Conservation (phyloP, 2,113 vertebrate species). For the Leucoraja erinaceus region DNA sequence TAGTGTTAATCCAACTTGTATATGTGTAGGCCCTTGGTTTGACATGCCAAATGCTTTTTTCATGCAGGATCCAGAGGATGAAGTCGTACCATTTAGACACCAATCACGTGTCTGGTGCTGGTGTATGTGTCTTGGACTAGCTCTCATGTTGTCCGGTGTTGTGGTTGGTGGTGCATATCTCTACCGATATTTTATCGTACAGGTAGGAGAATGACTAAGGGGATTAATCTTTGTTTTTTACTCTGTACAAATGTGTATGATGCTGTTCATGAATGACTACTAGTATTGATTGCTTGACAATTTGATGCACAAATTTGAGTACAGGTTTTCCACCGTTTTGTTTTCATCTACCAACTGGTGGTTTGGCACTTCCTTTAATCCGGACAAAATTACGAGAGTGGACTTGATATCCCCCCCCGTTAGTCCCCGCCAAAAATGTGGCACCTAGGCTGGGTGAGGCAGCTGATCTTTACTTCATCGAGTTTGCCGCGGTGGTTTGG, state of each 20-base stretch:
- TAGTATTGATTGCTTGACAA: too few species aligned
- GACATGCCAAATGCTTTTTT: not conserved
- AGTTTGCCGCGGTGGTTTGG: too few species aligned
- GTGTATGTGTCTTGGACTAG: conserved; percentile 89
- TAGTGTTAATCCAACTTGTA: not conserved
- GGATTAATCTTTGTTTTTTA: not conserved
- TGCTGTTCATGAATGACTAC: not conserved
- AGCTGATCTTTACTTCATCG: too few species aligned
- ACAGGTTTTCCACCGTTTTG: too few species aligned
- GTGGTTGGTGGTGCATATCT: conserved; percentile 86
- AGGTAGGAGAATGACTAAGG: conserved; percentile 59
- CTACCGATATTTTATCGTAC: conserved; percentile 73
- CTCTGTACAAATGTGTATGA: accelerated
- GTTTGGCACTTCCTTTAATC: too few species aligned
- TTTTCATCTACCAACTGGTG: too few species aligned
- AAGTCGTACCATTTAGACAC: conserved; percentile 58
- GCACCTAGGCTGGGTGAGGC: too few species aligned
- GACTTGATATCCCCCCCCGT: too few species aligned
- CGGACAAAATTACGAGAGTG: too few species aligned
- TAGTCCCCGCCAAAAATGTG: too few species aligned
- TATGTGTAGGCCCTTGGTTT: not conserved
- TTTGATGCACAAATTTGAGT: too few species aligned
- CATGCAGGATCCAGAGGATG: conserved; percentile 73
- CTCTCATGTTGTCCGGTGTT: conserved; percentile 84
- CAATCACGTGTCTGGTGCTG: conserved; percentile 84